phyloP scores from a whole-genome alignment of 2,113 vertebrate genomes.

The Tapirus terrestris region DNA sequence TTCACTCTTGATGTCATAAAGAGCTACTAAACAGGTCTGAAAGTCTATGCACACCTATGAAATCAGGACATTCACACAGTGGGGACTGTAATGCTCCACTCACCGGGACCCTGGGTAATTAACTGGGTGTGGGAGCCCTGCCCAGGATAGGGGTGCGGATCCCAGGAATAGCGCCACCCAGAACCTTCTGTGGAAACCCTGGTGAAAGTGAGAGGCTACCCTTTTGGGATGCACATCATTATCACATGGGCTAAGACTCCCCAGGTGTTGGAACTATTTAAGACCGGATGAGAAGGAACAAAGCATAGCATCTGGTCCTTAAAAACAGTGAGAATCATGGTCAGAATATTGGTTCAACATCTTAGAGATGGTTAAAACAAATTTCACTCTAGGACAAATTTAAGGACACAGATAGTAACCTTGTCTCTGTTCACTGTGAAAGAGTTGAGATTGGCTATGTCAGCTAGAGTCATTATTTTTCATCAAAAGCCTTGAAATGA shows the following conservation, averaged over 20 bases:
- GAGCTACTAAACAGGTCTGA: neutral
- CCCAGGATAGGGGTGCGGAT: neutral
- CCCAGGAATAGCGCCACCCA: neutral
- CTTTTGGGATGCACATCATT: neutral
- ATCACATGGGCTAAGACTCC: neutral
- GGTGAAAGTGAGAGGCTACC: neutral
- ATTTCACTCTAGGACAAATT: conserved; percentile 20
- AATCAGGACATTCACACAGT: neutral
- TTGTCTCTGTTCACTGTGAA: neutral
- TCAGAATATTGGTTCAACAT: neutral
- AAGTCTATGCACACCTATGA: neutral
- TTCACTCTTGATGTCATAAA: neutral
- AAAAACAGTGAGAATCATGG: neutral
- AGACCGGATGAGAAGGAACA: neutral
- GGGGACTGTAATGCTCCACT: neutral
- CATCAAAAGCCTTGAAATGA: neutral
- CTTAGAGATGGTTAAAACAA: neutral
- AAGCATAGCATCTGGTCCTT: neutral
- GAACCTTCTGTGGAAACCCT: neutral
- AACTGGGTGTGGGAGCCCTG: neutral
- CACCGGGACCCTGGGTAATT: neutral
- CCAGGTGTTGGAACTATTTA: neutral
- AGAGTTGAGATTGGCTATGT: neutral
- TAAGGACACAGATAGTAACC: neutral
- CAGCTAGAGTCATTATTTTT: neutral